These are phyloP conservation scores for Thamnophis sirtalis DNA, from an alignment of 2,113 vertebrate genomes.

Conservation along the genomic window DNA sequence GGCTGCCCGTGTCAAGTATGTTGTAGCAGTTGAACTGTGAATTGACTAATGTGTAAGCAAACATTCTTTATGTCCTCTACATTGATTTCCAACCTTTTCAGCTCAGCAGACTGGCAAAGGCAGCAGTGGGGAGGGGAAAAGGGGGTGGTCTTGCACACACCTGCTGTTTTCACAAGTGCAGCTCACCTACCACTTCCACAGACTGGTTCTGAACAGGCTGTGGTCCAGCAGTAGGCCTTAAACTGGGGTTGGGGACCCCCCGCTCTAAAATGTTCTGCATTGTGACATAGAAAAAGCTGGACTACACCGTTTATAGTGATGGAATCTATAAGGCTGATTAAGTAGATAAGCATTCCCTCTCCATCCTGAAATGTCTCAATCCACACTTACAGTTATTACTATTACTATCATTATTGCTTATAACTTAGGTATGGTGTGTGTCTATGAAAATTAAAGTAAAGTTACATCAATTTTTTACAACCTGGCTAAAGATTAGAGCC, in stretches of 20 bases:
- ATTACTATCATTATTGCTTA: background rate
- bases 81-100: background rate
- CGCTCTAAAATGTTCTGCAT: background rate
- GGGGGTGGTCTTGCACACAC: background rate
- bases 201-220: too few species aligned
- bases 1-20: background rate
- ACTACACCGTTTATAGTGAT: background rate
- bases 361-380: background rate
- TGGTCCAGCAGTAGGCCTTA: background rate
- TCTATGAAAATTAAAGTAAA: background rate
- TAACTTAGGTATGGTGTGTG: background rate
- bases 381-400: background rate
- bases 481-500: background rate
- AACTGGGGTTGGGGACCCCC: background rate
- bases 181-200: too few species aligned
- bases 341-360: background rate
- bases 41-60: background rate
- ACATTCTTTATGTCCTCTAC: background rate
- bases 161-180: background rate
- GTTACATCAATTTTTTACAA: background rate
- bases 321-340: background rate
- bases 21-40: background rate
- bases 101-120: background rate
- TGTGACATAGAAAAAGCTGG: background rate
- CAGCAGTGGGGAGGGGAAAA: background rate